Evolutionary conservation across 2,113 vertebrate genomes (phyloP).

Genomic region (Gymnarchus niloticus): DNA sequence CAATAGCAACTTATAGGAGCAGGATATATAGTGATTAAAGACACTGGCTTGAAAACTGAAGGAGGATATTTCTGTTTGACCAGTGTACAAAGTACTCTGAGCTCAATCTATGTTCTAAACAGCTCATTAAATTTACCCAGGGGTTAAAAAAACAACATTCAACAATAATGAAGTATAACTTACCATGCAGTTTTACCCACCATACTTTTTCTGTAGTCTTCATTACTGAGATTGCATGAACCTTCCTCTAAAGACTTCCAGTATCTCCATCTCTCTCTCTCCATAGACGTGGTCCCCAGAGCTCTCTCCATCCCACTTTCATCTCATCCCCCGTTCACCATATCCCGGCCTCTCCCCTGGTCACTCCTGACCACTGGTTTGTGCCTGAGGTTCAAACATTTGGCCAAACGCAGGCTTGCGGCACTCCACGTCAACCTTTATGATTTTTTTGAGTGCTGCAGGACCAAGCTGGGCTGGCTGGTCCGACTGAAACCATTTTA

Average conservation of each 20-base stretch:
- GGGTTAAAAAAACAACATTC: no score
- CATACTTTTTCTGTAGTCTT: no score
- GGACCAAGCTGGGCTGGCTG: background rate
- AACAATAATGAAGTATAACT: background rate
- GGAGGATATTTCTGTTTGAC: no score
- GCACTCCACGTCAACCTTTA: background rate
- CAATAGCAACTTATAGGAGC: no score
- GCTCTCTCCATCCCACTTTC: background rate
- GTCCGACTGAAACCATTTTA: background rate
- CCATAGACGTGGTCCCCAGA: background rate
- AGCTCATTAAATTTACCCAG: no score
- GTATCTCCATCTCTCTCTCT: no score
- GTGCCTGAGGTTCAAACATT: background rate
- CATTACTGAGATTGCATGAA: background rate
- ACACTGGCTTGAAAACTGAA: no score
- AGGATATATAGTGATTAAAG: no score
- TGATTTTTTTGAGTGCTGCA: background rate
- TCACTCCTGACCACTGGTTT: no score
- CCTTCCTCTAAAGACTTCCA: background rate
- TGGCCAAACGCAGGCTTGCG: background rate
- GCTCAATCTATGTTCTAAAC: no score
- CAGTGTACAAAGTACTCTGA: no score
- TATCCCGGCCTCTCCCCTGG: background rate
- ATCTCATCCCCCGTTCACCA: background rate
- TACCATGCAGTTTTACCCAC: no score